Conservation (phyloP, 2,888 invertebrate genomes). For the Thecocarcelia acutangulata region DNA sequence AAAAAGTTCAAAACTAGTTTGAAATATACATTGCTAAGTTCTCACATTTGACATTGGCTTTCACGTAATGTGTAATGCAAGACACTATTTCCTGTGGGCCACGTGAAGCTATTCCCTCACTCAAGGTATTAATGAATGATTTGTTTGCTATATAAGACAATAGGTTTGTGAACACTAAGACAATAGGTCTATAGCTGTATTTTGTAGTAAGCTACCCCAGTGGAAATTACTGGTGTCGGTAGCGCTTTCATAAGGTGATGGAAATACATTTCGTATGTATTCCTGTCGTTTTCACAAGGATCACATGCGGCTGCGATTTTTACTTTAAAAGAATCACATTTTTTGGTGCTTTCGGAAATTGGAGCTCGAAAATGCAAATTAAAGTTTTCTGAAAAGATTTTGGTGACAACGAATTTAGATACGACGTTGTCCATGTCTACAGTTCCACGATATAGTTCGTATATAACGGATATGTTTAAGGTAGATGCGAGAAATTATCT, state of each 20-base stretch:
- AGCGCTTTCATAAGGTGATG: slow-evolving; percentile 63
- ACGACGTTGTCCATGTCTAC: slow-evolving; percentile 30
- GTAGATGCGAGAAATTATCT: slow-evolving; percentile 50
- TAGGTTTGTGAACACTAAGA: slow-evolving; percentile 20
- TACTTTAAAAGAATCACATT: slow-evolving; percentile 48
- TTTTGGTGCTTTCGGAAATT: slow-evolving; percentile 62
- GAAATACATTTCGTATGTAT: slow-evolving; percentile 45
- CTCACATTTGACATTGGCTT: too few species aligned
- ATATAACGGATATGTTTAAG: slow-evolving; percentile 46
- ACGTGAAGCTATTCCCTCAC: too few species aligned
- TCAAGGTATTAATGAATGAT: slow-evolving; percentile 14
- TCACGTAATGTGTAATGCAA: too few species aligned
- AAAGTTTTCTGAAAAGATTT: slow-evolving; percentile 67
- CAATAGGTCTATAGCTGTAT: slow-evolving; percentile 58
- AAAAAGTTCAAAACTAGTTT: too few species aligned
- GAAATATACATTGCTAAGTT: too few species aligned
- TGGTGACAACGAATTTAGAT: slow-evolving; percentile 47
- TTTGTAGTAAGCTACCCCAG: slow-evolving; percentile 58
- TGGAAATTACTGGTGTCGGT: slow-evolving; percentile 56
- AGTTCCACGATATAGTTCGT: slow-evolving; percentile 45
- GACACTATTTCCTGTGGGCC: too few species aligned
- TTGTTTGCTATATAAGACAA: slow-evolving; percentile 28
- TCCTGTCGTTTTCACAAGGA: slow-evolving; percentile 24
- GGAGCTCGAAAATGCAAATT: slow-evolving; percentile 65
- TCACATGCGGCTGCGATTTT: slow-evolving; percentile 50